These are phyloP conservation scores for Anas platyrhynchos DNA, from an alignment of 2,113 vertebrate genomes.

Conservation along the genomic window DNA sequence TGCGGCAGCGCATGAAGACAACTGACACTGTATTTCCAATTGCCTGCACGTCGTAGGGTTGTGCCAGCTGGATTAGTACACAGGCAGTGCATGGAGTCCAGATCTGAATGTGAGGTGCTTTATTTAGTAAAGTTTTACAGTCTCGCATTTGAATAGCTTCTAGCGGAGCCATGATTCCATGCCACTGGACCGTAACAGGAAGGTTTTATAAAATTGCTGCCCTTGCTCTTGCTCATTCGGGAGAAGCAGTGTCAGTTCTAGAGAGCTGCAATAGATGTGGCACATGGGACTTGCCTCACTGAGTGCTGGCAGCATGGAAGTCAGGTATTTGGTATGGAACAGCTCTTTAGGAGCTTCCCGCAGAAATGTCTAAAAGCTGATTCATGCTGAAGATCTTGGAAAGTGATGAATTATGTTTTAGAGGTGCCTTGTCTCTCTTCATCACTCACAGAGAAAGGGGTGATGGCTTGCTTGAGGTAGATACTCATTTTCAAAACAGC, in stretches of 20 bases:
- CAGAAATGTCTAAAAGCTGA: background rate
- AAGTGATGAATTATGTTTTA: background rate
- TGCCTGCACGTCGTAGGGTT: background rate
- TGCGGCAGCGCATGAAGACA: constrained; percentile 20
- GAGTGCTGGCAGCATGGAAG: fast-evolving
- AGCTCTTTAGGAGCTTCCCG: background rate
- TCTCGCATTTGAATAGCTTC: background rate
- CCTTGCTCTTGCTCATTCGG: background rate
- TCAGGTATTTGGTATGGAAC: background rate
- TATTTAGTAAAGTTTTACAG: background rate
- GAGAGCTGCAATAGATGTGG: fast-evolving
- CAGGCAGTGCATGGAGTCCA: background rate
- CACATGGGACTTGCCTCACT: background rate
- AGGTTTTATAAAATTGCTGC: background rate
- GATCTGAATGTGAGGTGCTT: background rate
- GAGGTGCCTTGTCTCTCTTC: background rate
- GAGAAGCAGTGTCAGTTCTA: background rate
- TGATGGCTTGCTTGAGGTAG: background rate
- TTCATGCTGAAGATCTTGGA: background rate
- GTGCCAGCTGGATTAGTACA: background rate
- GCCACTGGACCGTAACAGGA: background rate
- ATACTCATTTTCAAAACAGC: background rate
- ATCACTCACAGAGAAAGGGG: background rate
- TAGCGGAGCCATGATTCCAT: background rate
- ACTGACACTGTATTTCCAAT: background rate